Base-by-base conservation (phyloP, 2,113 vertebrate species). In the Microcebus tavaratra region DNA sequence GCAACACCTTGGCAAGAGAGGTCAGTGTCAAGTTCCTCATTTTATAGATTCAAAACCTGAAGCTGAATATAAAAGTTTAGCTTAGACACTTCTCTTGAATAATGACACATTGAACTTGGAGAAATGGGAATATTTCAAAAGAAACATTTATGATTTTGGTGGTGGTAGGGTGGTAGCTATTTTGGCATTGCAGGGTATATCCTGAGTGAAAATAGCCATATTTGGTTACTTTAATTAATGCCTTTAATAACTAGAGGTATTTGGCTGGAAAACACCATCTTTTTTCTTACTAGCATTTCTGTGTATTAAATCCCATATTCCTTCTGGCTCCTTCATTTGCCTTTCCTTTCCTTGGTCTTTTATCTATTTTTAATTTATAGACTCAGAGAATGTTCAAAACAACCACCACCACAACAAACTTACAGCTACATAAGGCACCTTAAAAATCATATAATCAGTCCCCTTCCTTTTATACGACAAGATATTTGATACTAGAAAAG, bases 231-330 rank as follows among this genome's bases (percentile, higher is more conserved):
- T 42, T 88, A 68, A 70, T 95, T 89, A 96, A 72, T 78, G 39
- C 45, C 70, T 90, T 82, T 81, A 93, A 76, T 91, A 91, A 55
- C 61, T 23, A 57, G 55, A 83, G n/a, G 27, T 92, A 27, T 92
- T 95, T 76, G 76, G 27, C 78, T 94, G 76, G 79, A 90, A 93
- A 95, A 50, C 36, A 95, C 48, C 21, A 76, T 72, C 15, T 5
- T 93, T 76, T 97, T 95, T 94, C 91, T 79, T 91, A 57, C 18
- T 91, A 82, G 79, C 70, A 72, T 95, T 96, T 97, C 68, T 95
- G 34, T 90, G 8, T 81, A 61, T 88, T 85, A 79, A 91, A 72
- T 88, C 67, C 21, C 36, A 34, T 94, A 45, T 89, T 88, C 78
- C 67, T 68, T 95, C 23, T 83, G 83, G 6, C 2, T 48, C 55